phyloP scores from a whole-genome alignment of 2,797 vertebrate species.

The Dallia pectoralis region DNA sequence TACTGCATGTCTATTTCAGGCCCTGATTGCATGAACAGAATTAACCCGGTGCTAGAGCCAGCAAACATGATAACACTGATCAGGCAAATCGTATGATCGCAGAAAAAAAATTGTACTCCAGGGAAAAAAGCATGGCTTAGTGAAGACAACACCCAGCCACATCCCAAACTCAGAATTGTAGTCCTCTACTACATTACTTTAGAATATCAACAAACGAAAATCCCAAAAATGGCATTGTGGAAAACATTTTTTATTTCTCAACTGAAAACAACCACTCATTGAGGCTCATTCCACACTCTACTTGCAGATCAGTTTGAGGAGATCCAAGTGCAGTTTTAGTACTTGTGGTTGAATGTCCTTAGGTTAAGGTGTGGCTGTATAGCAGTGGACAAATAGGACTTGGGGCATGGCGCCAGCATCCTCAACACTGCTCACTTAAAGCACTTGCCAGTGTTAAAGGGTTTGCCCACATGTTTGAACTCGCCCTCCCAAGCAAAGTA shows the following conservation, averaged over 20 bases:
- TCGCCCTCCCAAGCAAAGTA: slow-evolving; percentile 92
- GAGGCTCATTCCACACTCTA: slow-evolving; percentile 55
- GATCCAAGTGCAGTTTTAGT: slow-evolving; percentile 59
- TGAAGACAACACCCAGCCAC: slow-evolving; percentile 2
- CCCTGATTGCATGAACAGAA: background rate
- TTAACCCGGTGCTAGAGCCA: background rate
- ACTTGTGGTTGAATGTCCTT: slow-evolving; percentile 63
- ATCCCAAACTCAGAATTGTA: slow-evolving; percentile 3
- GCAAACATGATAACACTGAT: background rate
- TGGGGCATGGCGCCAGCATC: slow-evolving; percentile 32
- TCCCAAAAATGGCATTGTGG: slow-evolving; percentile 56
- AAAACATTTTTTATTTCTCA: slow-evolving; percentile 74
- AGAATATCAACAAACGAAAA: slow-evolving; percentile 34
- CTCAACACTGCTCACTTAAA: slow-evolving; percentile 81
- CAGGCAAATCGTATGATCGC: background rate
- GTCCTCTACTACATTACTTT: background rate
- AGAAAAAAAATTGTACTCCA: background rate
- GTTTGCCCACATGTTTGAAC: slow-evolving; percentile 87
- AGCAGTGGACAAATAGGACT: slow-evolving; percentile 9
- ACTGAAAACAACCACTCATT: slow-evolving; percentile 57
- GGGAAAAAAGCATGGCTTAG: background rate
- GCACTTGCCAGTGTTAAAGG: slow-evolving; percentile 89
- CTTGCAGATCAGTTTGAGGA: slow-evolving; percentile 60
- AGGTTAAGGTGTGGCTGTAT: slow-evolving; percentile 48
- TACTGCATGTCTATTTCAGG: slow-evolving; percentile 2